Percentiles rank a stretch among this genome's conserved stretches.
These are phyloP conservation scores for Eulithis testata DNA, from an alignment of 2,888 invertebrate species.

Conservation along the genomic window DNA sequence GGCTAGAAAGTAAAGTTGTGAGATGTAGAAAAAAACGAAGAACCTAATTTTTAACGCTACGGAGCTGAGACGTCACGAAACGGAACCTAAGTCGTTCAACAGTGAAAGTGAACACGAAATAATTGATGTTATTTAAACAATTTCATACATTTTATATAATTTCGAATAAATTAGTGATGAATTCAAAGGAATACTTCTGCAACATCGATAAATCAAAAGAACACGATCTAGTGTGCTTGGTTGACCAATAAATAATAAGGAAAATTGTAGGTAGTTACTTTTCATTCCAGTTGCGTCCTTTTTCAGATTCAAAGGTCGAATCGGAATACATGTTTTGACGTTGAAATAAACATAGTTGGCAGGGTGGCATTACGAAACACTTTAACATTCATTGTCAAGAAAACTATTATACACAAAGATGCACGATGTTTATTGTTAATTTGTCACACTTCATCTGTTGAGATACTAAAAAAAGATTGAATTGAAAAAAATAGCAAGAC, in stretches of 20 bases:
- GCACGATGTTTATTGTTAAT: conserved; percentile 7
- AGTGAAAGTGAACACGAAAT: conserved; percentile 76
- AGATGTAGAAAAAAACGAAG: conserved; percentile 53
- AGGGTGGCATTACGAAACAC: conserved; percentile 59
- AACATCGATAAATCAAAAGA: conserved; percentile 21
- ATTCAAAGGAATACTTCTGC: conserved; percentile 15
- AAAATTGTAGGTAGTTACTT: conserved; percentile 59
- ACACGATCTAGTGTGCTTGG: conserved; percentile 27
- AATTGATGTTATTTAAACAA: conserved; percentile 66
- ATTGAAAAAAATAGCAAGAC: background rate
- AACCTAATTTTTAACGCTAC: conserved; percentile 61
- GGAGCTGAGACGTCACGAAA: conserved; percentile 65
- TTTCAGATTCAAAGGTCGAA: conserved; percentile 66
- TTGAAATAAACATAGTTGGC: conserved; percentile 53
- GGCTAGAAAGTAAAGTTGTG: conserved; percentile 66
- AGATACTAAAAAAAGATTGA: background rate
- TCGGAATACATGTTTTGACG: conserved; percentile 67
- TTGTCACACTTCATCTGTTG: conserved; percentile 7
- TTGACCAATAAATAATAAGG: conserved; percentile 44
- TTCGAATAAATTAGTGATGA: conserved; percentile 23
- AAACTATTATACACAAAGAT: background rate
- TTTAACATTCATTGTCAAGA: conserved; percentile 38
- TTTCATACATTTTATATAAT: conserved; percentile 45
- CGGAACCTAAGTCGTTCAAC: conserved; percentile 69
- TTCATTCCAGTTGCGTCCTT: conserved; percentile 63